phyloP scores from a whole-genome alignment of 1,140 invertebrate species.

The Rhopalosiphum maidis region DNA sequence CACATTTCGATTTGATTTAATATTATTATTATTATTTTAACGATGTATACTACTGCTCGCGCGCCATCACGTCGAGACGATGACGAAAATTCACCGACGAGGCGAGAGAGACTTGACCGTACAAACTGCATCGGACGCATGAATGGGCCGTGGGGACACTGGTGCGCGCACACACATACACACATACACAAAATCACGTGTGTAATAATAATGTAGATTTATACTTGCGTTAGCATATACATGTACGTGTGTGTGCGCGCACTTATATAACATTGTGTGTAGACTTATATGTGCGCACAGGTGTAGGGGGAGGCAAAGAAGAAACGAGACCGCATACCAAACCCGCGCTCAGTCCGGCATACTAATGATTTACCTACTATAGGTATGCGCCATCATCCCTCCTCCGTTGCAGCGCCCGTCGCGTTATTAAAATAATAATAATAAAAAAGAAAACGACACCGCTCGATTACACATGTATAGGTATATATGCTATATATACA shows the following conservation, averaged over 20 bases:
- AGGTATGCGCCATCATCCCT: constrained; percentile 44
- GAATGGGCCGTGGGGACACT: constrained; percentile 18
- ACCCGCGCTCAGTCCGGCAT: constrained; percentile 50
- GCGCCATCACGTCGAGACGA: background rate
- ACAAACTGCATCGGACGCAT: background rate
- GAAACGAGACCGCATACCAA: constrained; percentile 57
- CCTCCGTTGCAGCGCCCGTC: background rate
- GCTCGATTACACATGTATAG: background rate
- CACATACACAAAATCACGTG: background rate
- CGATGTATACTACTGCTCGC: background rate
- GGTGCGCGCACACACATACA: background rate
- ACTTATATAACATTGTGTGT: background rate
- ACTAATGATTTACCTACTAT: constrained; percentile 54
- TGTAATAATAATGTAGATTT: constrained; percentile 10
- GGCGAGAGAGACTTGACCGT: background rate
- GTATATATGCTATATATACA: background rate
- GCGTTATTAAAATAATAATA: constrained; percentile 46
- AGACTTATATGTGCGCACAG: background rate
- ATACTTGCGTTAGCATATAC: background rate
- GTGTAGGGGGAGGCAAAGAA: constrained; percentile 48
- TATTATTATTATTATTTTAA: background rate
- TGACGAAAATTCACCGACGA: background rate
- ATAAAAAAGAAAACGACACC: constrained; percentile 32
- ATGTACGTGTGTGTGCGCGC: background rate
- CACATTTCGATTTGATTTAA: constrained; percentile 26